These are phyloP conservation scores for Oasisia sp. DNA, from an alignment of 2,888 invertebrate species.

Conservation along the genomic window DNA sequence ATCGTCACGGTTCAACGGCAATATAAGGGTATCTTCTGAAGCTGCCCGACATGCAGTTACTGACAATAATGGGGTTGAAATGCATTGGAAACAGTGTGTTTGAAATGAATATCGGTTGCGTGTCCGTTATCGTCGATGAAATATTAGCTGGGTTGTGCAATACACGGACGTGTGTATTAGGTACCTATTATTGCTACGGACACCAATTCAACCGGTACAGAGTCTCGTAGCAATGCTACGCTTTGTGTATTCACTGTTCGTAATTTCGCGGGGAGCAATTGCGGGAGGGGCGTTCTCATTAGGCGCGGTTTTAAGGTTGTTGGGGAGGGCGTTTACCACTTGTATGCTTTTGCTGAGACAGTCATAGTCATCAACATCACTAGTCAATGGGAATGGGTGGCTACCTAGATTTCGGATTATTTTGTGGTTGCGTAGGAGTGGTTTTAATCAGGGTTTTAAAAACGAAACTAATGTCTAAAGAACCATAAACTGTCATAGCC, in stretches of 20 bases:
- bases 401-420: not conserved
- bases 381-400: not conserved
- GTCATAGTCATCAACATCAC: not conserved
- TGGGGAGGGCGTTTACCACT: not conserved
- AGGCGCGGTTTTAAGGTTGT: not conserved
- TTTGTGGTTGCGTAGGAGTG: not conserved
- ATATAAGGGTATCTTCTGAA: not conserved
- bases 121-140: not conserved
- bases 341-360: not conserved
- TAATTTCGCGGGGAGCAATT: conserved; percentile 13
- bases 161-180: not conserved
- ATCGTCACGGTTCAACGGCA: not conserved
- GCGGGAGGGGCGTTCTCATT: not conserved
- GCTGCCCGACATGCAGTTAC: not conserved
- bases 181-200: not conserved
- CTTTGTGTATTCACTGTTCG: not conserved
- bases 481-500: not conserved
- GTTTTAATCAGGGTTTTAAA: not conserved
- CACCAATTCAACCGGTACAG: not conserved
- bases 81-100: conserved; percentile 9
- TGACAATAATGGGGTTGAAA: not conserved
- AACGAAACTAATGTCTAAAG: not conserved
- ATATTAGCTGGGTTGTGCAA: not conserved
- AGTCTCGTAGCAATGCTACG: not conserved
- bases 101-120: conserved; percentile 8